Evolutionary conservation across 2,113 vertebrate genomes (phyloP).

Genomic region (Craseonycteris thonglongyai): DNA sequence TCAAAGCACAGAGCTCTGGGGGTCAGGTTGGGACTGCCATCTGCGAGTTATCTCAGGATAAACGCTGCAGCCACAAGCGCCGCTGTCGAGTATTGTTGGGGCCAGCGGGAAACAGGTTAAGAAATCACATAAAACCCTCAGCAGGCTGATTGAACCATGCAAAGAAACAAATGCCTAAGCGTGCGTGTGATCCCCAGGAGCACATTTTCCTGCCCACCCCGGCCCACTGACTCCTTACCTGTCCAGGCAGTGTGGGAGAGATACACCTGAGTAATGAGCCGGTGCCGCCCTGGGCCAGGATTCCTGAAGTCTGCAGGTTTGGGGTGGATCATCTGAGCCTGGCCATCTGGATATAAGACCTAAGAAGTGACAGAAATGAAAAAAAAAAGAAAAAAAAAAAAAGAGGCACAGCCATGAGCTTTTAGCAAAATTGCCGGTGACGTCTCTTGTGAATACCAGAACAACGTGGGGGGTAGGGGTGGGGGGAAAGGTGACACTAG

Average conservation of each 20-base stretch:
- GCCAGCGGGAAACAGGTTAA: no score
- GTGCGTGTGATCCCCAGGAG: background rate
- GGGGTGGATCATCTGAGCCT: constrained; percentile 95
- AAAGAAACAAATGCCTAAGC: background rate
- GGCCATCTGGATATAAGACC: constrained; percentile 96
- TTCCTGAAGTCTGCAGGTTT: constrained; percentile 96
- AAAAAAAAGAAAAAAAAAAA: background rate
- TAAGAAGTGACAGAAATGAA: constrained; percentile 53
- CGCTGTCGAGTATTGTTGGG: no score
- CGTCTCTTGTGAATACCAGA: background rate
- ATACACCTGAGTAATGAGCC: constrained; percentile 97
- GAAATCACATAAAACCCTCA: background rate
- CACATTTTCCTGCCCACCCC: background rate
- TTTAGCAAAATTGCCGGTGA: background rate
- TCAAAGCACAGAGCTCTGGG: no score
- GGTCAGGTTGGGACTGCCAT: no score
- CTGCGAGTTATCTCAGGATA: no score
- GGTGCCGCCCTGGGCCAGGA: constrained; percentile 90
- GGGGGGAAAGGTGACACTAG: background rate
- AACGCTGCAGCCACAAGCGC: no score
- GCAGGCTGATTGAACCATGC: background rate
- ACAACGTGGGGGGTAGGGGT: background rate
- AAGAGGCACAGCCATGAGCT: background rate
- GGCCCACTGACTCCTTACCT: constrained; percentile 73
- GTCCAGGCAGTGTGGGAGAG: constrained; percentile 97